Conservation (phyloP, 2,888 invertebrate genomes). For the Acanthosoma haemorrhoidale region DNA sequence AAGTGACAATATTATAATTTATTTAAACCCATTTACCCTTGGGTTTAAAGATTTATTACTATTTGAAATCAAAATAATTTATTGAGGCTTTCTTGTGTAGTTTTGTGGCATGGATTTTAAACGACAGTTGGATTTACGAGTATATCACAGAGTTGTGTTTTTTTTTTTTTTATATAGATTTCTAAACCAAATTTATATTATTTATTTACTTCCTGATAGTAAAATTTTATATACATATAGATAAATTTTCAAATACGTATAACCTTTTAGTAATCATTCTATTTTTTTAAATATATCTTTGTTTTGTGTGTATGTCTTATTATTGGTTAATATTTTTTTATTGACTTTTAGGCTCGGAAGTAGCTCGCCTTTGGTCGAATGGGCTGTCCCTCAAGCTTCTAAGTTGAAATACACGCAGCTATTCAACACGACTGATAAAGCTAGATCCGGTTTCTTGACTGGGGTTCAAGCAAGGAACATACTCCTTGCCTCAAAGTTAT, state of each 20-base stretch:
- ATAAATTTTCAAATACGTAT: no score
- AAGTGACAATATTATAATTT: no score
- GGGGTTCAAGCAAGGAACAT: constrained; percentile 90
- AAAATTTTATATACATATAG: no score
- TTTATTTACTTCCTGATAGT: no score
- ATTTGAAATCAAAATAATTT: background rate
- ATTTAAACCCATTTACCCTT: no score
- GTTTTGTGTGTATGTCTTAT: background rate
- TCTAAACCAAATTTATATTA: no score
- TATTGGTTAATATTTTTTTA: background rate
- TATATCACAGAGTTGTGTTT: no score
- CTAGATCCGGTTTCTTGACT: constrained; percentile 78
- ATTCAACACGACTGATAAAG: constrained; percentile 86
- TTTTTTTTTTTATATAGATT: no score
- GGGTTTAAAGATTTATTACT: background rate
- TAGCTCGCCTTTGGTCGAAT: constrained; percentile 60
- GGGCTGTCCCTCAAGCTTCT: constrained; percentile 79
- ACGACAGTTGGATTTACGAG: background rate
- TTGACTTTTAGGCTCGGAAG: constrained; percentile 41
- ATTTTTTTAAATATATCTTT: background rate
- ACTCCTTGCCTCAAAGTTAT: constrained; percentile 86
- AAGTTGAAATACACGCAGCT: constrained; percentile 89
- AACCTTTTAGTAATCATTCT: no score
- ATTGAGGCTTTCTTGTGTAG: background rate
- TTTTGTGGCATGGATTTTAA: background rate